phyloP scores from a whole-genome alignment of 2,113 vertebrate species.

The Pituophis catenifer region DNA sequence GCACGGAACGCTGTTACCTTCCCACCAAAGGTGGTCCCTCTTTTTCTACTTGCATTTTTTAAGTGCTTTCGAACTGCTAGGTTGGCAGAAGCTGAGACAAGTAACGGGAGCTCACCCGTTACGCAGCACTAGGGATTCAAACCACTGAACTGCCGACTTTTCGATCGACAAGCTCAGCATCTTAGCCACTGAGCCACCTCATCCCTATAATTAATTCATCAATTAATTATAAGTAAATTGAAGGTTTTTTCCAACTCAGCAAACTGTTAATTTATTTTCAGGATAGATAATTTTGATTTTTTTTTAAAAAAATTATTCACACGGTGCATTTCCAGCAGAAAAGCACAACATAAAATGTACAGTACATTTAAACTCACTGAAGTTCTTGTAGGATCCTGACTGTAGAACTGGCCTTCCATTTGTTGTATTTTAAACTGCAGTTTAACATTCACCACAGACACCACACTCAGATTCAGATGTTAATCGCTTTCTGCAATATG shows the following conservation, averaged over 20 bases:
- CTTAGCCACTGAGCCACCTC: too few species aligned
- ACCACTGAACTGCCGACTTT: too few species aligned
- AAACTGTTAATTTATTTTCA: not conserved
- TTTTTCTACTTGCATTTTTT: too few species aligned
- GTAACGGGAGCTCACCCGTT: too few species aligned
- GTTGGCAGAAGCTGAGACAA: too few species aligned
- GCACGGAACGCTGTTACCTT: too few species aligned
- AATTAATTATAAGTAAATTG: not conserved
- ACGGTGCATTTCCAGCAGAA: not conserved
- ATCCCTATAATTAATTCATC: not conserved
- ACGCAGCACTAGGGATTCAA: too few species aligned
- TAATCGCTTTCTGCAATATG: not conserved
- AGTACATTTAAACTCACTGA: not conserved
- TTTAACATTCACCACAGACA: not conserved
- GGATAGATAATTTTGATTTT: not conserved
- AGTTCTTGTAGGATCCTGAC: not conserved
- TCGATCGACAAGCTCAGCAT: too few species aligned
- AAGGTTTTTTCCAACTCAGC: not conserved
- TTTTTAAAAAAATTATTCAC: not conserved
- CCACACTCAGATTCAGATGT: not conserved
- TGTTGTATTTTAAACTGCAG: not conserved
- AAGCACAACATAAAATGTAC: not conserved
- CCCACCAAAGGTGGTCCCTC: too few species aligned
- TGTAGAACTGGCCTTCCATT: not conserved
- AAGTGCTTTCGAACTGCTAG: too few species aligned